phyloP scores from a whole-genome alignment of 2,888 invertebrate genomes.

The Furcula furcula region DNA sequence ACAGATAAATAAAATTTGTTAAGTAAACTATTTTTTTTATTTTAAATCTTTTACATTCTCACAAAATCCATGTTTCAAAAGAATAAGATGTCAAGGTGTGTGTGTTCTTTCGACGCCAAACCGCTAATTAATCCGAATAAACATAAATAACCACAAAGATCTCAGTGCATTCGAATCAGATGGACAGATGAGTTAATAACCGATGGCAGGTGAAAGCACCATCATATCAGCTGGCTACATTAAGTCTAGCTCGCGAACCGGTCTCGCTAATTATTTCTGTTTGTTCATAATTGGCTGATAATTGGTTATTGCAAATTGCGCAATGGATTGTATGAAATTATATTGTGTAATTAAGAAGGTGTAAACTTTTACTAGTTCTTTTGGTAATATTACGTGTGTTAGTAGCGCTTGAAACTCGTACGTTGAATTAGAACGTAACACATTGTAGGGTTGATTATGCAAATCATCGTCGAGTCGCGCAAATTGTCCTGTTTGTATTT shows the following conservation, averaged over 20 bases:
- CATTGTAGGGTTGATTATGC: background rate
- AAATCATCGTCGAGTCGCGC: background rate
- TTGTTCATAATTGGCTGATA: constrained; percentile 20
- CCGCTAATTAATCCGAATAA: no score
- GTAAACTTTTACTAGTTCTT: constrained; percentile 5
- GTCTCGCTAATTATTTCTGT: constrained; percentile 26
- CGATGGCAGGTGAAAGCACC: constrained; percentile 47
- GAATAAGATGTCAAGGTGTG: background rate
- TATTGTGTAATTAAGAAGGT: constrained; percentile 24
- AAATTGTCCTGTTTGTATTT: constrained; percentile 1
- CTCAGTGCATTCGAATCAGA: no score
- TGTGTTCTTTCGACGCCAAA: background rate
- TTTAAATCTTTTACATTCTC: no score
- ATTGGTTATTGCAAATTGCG: constrained; percentile 19
- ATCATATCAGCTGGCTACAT: constrained; percentile 17
- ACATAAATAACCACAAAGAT: no score
- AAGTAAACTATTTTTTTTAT: no score
- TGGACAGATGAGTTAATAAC: constrained; percentile 29
- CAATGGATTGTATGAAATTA: no score
- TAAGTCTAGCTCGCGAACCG: constrained; percentile 16
- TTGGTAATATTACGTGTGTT: constrained; percentile 7
- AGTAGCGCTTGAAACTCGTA: constrained; percentile 2
- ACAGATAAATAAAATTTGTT: no score
- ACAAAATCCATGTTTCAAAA: no score
- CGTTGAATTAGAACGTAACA: background rate